Conservation (phyloP, 2,888 invertebrate genomes). For the Epinotia ramella region DNA sequence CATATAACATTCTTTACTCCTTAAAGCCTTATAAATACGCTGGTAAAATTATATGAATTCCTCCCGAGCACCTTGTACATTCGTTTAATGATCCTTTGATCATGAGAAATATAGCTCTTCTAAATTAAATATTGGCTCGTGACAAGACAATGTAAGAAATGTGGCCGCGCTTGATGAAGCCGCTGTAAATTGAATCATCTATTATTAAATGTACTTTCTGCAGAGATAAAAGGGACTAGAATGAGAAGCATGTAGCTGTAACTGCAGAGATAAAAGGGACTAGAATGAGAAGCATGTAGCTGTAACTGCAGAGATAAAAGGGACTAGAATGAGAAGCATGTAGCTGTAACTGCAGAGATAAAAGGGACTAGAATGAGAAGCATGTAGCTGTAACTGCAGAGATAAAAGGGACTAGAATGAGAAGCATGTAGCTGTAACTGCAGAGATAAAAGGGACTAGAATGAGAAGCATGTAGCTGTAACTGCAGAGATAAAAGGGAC, state of each 20-base stretch:
- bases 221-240: slow-evolving; percentile 4
- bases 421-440: background rate
- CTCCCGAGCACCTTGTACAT: no score
- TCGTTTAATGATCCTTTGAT: background rate
- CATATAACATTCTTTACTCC: no score
- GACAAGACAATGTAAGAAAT: slow-evolving; percentile 6
- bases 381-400: background rate
- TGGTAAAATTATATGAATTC: no score
- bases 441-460: slow-evolving; percentile 4
- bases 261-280: slow-evolving; percentile 4
- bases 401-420: slow-evolving; percentile 2
- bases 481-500: slow-evolving; percentile 1
- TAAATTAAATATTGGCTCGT: slow-evolving; percentile 11
- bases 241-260: background rate
- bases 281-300: background rate
- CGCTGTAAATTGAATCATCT: slow-evolving; percentile 1
- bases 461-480: background rate
- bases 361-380: background rate
- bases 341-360: slow-evolving; percentile 1
- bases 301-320: slow-evolving; percentile 3
- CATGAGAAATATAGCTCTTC: background rate
- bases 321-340: background rate
- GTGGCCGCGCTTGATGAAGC: background rate
- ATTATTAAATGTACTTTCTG: slow-evolving; percentile 16
- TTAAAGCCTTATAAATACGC: no score